Conservation (phyloP, 2,797 vertebrate genomes). For the Scomberomorus guttatus region DNA sequence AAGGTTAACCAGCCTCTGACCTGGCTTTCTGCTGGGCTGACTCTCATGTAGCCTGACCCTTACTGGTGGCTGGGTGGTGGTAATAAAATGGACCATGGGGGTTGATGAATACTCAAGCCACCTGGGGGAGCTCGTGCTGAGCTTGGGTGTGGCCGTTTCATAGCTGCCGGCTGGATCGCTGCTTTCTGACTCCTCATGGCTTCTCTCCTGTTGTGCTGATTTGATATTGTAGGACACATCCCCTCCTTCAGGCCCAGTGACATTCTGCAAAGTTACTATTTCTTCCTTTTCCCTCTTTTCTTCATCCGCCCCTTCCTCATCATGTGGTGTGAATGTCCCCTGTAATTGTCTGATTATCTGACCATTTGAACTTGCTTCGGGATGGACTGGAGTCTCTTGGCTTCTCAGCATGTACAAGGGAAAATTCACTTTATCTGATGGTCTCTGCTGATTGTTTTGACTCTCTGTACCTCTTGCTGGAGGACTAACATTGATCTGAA, state of each 20-base stretch:
- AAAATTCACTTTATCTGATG: conserved; percentile 29
- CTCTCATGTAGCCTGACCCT: conserved; percentile 61
- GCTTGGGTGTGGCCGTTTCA: conserved; percentile 33
- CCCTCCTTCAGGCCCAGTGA: conserved; percentile 29
- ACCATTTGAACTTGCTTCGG: conserved; percentile 7
- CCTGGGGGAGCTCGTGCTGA: conserved; percentile 29
- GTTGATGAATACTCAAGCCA: conserved; percentile 55
- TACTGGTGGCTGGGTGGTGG: conserved; percentile 68
- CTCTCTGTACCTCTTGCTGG: conserved; percentile 22
- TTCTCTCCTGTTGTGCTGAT: conserved; percentile 26
- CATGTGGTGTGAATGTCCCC: background rate
- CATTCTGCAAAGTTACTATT: conserved; percentile 37
- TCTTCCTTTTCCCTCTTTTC: conserved; percentile 34
- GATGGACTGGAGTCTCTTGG: conserved; percentile 10
- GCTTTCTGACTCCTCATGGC: conserved; percentile 27
- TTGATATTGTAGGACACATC: conserved; percentile 39
- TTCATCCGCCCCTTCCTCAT: background rate
- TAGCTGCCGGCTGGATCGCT: conserved; percentile 38
- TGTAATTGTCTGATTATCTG: conserved; percentile 17
- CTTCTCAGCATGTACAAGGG: conserved; percentile 1
- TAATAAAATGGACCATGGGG: conserved; percentile 72
- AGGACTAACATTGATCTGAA: conserved; percentile 15
- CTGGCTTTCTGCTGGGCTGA: conserved; percentile 69
- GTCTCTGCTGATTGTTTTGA: conserved; percentile 44
- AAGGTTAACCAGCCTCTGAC: conserved; percentile 64